Conservation (phyloP, 64 coral and sea anemone species). For the Cladopsammia gracilis region DNA sequence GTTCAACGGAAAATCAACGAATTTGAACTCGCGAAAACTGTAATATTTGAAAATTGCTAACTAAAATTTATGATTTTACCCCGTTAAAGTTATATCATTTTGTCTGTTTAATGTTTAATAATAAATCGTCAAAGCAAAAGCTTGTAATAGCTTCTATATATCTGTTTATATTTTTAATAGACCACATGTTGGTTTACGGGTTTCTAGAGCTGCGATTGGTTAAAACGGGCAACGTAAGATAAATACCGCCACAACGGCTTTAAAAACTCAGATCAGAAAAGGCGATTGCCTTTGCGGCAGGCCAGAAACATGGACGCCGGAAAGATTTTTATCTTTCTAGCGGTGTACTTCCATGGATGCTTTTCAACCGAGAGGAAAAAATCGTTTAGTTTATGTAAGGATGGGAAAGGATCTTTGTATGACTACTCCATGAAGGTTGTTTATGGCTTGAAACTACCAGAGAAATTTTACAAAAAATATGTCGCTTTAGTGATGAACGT, state of each 20-base stretch:
- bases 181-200: no score
- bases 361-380: not conserved
- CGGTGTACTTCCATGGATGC: constrained; percentile 7
- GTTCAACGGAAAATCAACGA: no score
- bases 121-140: no score
- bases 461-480: no score
- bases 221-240: not conserved
- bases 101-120: no score
- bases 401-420: constrained; percentile 16
- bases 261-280: not conserved
- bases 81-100: no score
- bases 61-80: no score
- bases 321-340: not conserved
- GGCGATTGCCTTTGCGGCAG: not conserved
- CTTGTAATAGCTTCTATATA: no score
- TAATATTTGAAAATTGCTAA: no score
- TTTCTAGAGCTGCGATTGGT: not conserved
- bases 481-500: no score
- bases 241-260: not conserved
- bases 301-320: constrained; percentile 5
- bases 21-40: no score
- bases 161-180: no score
- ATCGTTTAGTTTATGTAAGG: constrained; percentile 10
- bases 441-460: constrained; percentile 6
- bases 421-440: constrained; percentile 20